These are phyloP conservation scores for Brenthis hecate DNA, from an alignment of 2,888 invertebrate genomes.

Conservation along the genomic window DNA sequence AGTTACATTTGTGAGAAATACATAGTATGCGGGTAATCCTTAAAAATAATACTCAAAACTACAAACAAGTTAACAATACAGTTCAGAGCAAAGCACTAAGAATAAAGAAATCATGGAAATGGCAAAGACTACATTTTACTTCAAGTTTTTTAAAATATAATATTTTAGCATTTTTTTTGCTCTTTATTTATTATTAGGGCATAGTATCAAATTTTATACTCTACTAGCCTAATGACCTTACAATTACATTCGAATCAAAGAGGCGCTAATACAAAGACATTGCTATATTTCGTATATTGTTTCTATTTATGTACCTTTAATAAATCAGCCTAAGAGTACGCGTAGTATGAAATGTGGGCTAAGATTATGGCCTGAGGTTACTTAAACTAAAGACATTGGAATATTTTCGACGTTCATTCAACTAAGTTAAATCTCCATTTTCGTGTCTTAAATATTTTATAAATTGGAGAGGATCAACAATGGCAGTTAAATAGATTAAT, in stretches of 20 bases:
- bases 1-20: too few relatives aligned
- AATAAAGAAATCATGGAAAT: too few relatives aligned
- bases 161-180: too few relatives aligned
- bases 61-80: too few relatives aligned
- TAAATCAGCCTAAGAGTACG: conserved; percentile 23
- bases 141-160: too few relatives aligned
- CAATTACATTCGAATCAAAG: not conserved
- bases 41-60: too few relatives aligned
- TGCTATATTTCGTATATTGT: conserved; percentile 14
- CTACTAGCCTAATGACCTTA: not conserved
- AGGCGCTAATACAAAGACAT: conserved; percentile 12
- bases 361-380: conserved; percentile 7
- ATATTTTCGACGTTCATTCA: not conserved
- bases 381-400: conserved; percentile 8
- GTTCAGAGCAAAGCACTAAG: too few relatives aligned
- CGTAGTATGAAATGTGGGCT: conserved; percentile 25
- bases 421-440: not conserved
- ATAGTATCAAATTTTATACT: too few relatives aligned
- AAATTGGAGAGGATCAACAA: not conserved
- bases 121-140: too few relatives aligned
- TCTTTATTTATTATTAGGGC: too few relatives aligned
- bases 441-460: not conserved
- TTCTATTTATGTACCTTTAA: conserved; percentile 12
- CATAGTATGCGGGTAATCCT: too few relatives aligned
- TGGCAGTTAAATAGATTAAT: too few relatives aligned